Conservation (phyloP, 2,113 vertebrate genomes). For the Sylvia atricapilla region DNA sequence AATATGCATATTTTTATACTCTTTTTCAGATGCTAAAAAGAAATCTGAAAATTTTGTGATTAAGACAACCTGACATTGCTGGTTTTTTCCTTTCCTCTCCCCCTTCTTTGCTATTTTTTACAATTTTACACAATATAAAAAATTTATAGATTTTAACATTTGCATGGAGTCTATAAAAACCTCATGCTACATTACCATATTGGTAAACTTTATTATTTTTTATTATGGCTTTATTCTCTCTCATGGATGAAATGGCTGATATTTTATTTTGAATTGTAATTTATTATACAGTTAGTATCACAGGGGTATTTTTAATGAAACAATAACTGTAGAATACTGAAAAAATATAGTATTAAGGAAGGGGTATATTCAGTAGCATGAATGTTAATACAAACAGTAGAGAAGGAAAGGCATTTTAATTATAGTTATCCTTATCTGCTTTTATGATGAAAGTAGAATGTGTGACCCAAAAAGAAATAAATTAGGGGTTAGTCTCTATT, state of each 20-base stretch:
- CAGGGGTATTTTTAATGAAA: slow-evolving; percentile 23
- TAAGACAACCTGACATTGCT: neutral
- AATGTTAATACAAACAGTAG: neutral
- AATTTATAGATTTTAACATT: slow-evolving; percentile 57
- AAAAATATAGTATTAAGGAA: slow-evolving; percentile 33
- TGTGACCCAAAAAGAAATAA: neutral
- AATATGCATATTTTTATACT: neutral
- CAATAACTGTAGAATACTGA: slow-evolving; percentile 23
- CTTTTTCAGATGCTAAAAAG: neutral
- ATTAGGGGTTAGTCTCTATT: neutral
- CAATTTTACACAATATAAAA: slow-evolving; percentile 26
- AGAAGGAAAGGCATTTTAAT: slow-evolving; percentile 24
- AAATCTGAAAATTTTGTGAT: neutral
- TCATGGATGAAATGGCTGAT: slow-evolving; percentile 21
- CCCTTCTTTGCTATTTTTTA: neutral
- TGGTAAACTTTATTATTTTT: slow-evolving; percentile 53
- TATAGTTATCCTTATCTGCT: slow-evolving; percentile 19
- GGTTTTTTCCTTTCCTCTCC: neutral
- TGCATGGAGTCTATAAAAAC: slow-evolving; percentile 50
- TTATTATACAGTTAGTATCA: slow-evolving; percentile 42
- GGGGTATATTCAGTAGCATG: neutral
- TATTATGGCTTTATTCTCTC: slow-evolving; percentile 28
- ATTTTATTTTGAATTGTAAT: slow-evolving; percentile 47
- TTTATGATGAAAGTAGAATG: neutral
- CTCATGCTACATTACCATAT: neutral